Base-by-base conservation (phyloP, 2,888 invertebrate species). In the Drosophila koepferae region DNA sequence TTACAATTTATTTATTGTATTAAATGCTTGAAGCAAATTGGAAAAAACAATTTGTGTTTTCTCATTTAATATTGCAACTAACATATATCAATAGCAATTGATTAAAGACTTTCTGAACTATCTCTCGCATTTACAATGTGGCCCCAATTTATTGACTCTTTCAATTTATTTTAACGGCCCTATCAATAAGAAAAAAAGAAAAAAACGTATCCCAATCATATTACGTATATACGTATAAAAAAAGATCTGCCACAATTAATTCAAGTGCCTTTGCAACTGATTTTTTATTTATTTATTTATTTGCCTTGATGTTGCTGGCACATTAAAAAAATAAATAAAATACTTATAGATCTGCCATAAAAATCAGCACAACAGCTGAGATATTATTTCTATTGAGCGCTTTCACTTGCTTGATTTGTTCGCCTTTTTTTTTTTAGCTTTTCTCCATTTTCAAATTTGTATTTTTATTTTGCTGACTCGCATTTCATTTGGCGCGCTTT, bases 351-450 rank as follows among this genome's bases (percentile, higher is more conserved):
- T 54, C 20, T 59, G 59, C 51, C 38, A 69, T 58, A 68, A 58
- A 68, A 68, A 58, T 69, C 58, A 68, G 46, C 20, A 48, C 54
- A 74, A 56, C 71, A 78, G 67, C 76, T 69, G 23, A 28, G 23
- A 77, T 65, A 54, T 71, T 56, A 70, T 69, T 63, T 65, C 44
- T 59, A 44, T 54, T 64, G 72, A 63, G 14, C 81, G 81, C 87
- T 89, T 85, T 85, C 84, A 84, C 87, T 89, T 78, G 82, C 51
- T 51, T 54, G 67, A 58, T 64, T 74, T 23, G 23, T 85, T 73
- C 2, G 20, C 1, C 23, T 10, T 20, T 44, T 20, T 6, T 20
- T 28, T 10, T 31, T 10, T 10, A 31, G n/a, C 18, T 51, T 28
- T 44, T 36, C 51, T 7, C 46, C 36, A 34, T 51, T 46, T 72